Conservation (phyloP, 2,888 invertebrate species). For the Amphipoea oculea region DNA sequence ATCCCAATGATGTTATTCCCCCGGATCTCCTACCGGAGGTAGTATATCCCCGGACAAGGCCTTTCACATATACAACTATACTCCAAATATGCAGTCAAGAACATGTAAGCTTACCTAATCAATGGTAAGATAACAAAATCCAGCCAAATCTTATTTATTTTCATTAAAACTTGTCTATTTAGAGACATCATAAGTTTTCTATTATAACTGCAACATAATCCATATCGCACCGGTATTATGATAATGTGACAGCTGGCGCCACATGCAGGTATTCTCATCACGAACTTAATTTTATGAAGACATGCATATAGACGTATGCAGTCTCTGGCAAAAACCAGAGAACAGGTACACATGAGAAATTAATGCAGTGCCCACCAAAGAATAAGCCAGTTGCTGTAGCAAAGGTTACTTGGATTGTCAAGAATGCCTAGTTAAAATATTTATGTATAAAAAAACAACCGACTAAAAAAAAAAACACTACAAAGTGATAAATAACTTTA, state of each 20-base stretch:
- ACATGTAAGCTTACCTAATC: not conserved
- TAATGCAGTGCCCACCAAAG: not conserved
- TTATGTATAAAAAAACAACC: too few relatives aligned
- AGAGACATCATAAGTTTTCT: not conserved
- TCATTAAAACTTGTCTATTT: not conserved
- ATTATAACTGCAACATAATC: constrained; percentile 18
- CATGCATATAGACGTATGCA: not conserved
- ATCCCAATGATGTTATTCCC: not conserved
- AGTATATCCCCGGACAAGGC: not conserved
- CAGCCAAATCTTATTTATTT: not conserved
- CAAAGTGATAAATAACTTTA: too few relatives aligned
- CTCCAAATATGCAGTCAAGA: not conserved
- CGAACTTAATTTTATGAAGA: constrained; percentile 36
- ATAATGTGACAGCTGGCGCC: constrained; percentile 54
- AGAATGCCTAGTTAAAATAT: not conserved
- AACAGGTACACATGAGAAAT: not conserved
- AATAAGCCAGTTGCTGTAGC: not conserved
- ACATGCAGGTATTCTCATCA: constrained; percentile 44
- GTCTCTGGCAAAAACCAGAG: constrained; percentile 5
- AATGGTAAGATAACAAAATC: not conserved
- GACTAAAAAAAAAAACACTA: too few relatives aligned
- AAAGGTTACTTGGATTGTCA: not conserved
- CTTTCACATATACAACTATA: not conserved
- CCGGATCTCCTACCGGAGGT: too few relatives aligned
- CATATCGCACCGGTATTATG: constrained; percentile 37